These are phyloP conservation scores for Lycaon pictus DNA, from an alignment of 2,113 vertebrate species.

Conservation along the genomic window DNA sequence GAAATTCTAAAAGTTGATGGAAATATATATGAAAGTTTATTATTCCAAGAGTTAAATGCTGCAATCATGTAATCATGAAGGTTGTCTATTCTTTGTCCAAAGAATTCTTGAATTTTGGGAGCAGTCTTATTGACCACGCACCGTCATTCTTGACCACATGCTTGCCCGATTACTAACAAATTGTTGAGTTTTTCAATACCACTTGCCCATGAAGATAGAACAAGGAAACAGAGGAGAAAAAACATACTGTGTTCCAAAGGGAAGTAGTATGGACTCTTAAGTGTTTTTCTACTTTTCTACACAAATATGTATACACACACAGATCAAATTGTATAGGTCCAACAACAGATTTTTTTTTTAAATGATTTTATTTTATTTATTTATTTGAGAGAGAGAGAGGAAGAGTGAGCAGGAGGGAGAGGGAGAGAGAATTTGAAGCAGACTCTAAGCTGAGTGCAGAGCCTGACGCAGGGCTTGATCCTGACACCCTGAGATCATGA, in stretches of 20 bases:
- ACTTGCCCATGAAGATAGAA: not conserved
- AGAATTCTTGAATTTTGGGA: constrained; percentile 44
- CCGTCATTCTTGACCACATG: not conserved
- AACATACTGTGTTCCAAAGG: not conserved
- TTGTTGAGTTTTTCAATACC: not conserved
- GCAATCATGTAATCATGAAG: not conserved
- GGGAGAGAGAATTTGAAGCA: not conserved
- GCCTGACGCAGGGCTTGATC: not conserved
- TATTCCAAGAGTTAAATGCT: not conserved
- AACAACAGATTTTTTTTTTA: not conserved
- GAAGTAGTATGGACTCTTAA: not conserved
- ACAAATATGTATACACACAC: not conserved
- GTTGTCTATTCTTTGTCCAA: constrained; percentile 20
- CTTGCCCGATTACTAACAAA: not conserved
- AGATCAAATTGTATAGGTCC: not conserved
- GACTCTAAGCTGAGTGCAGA: not conserved
- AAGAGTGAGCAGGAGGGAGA: too few species aligned
- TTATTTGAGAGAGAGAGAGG: not conserved
- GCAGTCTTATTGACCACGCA: not conserved
- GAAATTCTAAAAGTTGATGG: not conserved
- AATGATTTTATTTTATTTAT: not conserved
- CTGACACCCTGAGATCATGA: not conserved
- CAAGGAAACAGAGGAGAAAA: not conserved
- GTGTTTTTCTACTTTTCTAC: not conserved
- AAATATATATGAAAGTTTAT: not conserved